phyloP scores from a whole-genome alignment of 2,888 invertebrate species.

The Pachliopta kotzebuea region DNA sequence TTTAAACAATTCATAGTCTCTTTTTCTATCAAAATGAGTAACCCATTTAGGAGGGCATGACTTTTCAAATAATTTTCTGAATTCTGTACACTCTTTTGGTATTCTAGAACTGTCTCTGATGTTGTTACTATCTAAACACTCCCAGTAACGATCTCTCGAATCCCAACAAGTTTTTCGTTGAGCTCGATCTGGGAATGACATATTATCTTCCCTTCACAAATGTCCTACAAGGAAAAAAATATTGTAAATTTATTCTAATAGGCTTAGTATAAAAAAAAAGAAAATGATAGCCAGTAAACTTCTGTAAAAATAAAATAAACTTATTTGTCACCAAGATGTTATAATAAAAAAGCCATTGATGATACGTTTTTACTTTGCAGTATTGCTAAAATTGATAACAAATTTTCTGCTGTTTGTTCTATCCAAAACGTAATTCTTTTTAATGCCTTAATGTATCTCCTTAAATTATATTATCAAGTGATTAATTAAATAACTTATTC shows the following conservation, averaged over 20 bases:
- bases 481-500: background rate
- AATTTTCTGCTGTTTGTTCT: too few relatives aligned
- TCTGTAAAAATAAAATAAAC: background rate
- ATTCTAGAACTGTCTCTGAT: conserved; percentile 79
- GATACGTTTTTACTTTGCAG: too few relatives aligned
- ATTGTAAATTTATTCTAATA: conserved; percentile 16
- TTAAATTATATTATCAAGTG: background rate
- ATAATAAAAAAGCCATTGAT: too few relatives aligned
- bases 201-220: conserved; percentile 56
- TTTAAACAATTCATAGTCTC: conserved; percentile 93
- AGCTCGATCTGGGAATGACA: conserved; percentile 91
- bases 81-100: conserved; percentile 82
- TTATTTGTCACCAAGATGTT: too few relatives aligned
- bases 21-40: conserved; percentile 95
- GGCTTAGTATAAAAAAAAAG: background rate
- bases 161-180: conserved; percentile 92
- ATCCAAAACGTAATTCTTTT: too few relatives aligned
- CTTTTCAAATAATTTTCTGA: conserved; percentile 87
- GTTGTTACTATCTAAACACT: conserved; percentile 88
- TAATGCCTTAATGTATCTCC: background rate
- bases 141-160: conserved; percentile 93
- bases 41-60: conserved; percentile 94
- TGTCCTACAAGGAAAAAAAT: conserved; percentile 62
- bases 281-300: background rate
- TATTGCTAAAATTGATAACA: too few relatives aligned